phyloP scores from a whole-genome alignment of 2,797 vertebrate genomes.

The Mallotus villosus region DNA sequence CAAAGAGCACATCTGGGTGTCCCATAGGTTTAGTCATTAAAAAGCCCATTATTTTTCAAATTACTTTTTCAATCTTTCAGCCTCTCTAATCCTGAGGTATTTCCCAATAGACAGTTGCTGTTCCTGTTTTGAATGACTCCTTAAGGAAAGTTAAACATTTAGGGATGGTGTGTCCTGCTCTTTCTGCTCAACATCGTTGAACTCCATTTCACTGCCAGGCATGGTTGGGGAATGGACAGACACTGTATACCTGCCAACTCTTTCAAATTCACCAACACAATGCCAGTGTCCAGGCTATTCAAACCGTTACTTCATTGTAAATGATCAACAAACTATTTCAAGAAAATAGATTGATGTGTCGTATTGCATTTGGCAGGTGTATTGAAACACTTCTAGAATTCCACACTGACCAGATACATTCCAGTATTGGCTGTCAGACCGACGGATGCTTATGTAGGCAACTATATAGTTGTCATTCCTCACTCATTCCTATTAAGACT shows the following conservation, averaged over 20 bases:
- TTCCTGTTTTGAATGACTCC: conserved; percentile 80
- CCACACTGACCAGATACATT: no score
- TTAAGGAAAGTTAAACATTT: conserved; percentile 81
- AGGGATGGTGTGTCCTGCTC: conserved; percentile 66
- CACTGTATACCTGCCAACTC: conserved; percentile 48
- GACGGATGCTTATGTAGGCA: no score
- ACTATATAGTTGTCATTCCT: no score
- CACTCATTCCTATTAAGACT: no score
- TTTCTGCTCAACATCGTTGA: conserved; percentile 57
- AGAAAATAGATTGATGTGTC: no score
- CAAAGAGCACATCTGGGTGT: conserved; percentile 88
- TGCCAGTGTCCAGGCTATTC: conserved; percentile 23
- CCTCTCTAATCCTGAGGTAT: conserved; percentile 85
- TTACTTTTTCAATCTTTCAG: conserved; percentile 89
- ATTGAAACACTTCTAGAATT: no score
- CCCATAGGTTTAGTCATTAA: conserved; percentile 89
- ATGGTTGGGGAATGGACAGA: conserved; percentile 49
- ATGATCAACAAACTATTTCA: no score
- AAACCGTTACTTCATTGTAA: no score
- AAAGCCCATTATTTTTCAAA: conserved; percentile 92
- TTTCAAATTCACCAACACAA: conserved; percentile 25
- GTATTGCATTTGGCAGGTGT: no score
- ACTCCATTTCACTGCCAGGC: conserved; percentile 66
- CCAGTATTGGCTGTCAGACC: no score
- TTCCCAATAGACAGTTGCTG: conserved; percentile 81